Percentiles rank a stretch among this genome's conserved stretches.
phyloP scores from a whole-genome alignment of 1,140 invertebrate genomes.

The Zaprionus davidi region DNA sequence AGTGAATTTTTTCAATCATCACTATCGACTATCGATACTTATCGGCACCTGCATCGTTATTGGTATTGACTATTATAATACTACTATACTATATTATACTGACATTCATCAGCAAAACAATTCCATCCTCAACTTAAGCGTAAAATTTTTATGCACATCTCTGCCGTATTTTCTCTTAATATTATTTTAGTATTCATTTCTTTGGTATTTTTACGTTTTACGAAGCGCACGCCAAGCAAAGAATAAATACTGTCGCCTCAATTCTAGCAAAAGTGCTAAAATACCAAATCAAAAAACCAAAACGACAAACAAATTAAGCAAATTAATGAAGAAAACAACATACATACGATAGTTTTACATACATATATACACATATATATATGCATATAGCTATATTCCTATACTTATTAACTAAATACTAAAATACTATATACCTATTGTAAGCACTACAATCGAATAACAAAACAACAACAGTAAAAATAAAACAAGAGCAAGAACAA shows the following conservation, averaged over 20 bases:
- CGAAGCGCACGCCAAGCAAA: slow-evolving; percentile 27
- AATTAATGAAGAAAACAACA: slow-evolving; percentile 8
- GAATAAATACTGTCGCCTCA: slow-evolving; percentile 26
- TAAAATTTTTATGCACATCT: slow-evolving; percentile 23
- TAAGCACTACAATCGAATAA: slow-evolving; percentile 67
- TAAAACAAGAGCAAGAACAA: slow-evolving; percentile 24
- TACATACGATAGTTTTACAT: slow-evolving; percentile 31
- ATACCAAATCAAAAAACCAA: slow-evolving; percentile 17
- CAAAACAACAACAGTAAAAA: slow-evolving; percentile 44
- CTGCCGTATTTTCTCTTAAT: slow-evolving; percentile 8
- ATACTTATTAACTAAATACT: slow-evolving; percentile 36
- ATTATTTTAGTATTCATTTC: not conserved
- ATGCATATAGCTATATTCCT: slow-evolving; percentile 49
- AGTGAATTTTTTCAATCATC: slow-evolving; percentile 33
- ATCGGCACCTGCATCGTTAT: slow-evolving; percentile 27
- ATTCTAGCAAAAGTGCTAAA: slow-evolving; percentile 16
- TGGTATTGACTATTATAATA: slow-evolving; percentile 10
- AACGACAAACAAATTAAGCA: slow-evolving; percentile 7
- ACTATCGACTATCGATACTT: slow-evolving; percentile 14
- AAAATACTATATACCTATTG: slow-evolving; percentile 56
- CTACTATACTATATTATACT: not conserved
- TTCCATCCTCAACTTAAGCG: not conserved
- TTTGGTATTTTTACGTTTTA: slow-evolving; percentile 19
- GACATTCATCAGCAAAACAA: not conserved
- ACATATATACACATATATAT: slow-evolving; percentile 31